These are phyloP conservation scores for Heterochromis multidens DNA, from an alignment of 2,113 vertebrate genomes.

Conservation along the genomic window DNA sequence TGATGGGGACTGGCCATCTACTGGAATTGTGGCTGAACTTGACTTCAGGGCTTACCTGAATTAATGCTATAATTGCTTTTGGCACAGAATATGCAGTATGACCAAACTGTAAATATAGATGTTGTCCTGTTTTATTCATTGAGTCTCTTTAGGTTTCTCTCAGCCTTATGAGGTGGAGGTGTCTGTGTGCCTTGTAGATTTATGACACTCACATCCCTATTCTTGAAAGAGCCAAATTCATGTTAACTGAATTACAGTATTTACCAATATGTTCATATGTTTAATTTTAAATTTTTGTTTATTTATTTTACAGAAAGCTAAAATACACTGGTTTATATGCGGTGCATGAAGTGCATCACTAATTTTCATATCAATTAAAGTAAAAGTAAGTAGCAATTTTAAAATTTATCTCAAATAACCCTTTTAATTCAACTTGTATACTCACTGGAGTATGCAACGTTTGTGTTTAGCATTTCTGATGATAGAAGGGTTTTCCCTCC, in stretches of 20 bases:
- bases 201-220: too few species aligned
- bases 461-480: background rate
- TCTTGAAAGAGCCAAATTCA: too few species aligned
- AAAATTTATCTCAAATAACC: background rate
- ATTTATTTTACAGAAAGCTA: background rate
- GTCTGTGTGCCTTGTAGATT: background rate
- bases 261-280: background rate
- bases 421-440: background rate
- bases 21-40: background rate
- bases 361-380: accelerated
- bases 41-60: background rate
- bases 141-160: background rate
- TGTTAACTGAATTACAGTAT: too few species aligned
- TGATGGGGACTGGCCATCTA: background rate
- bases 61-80: background rate
- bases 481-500: background rate
- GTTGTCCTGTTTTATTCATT: background rate
- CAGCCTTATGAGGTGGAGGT: background rate
- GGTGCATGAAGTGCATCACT: background rate
- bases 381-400: background rate
- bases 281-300: background rate
- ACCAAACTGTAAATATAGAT: background rate
- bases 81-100: too few species aligned
- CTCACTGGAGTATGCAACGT: too few species aligned
- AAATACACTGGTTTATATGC: background rate